Evolutionary conservation across 2,797 vertebrate genomes (phyloP).

Genomic region (Xiphorhynchus erythropygius): DNA sequence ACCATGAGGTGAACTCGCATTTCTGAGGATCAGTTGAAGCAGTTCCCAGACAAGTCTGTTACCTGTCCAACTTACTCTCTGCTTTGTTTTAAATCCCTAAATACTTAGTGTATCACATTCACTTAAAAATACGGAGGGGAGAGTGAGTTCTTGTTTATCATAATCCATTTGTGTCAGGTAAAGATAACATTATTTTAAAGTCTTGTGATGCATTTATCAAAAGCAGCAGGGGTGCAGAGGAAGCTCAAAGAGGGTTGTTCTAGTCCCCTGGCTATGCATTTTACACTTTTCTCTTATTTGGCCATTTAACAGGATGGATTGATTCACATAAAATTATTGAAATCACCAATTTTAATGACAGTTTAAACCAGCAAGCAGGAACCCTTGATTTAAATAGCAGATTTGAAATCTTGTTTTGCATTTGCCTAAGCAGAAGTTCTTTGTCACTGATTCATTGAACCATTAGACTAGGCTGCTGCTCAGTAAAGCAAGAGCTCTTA

Average conservation of each 20-base stretch:
- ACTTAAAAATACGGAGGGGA: background rate
- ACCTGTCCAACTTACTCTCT: background rate
- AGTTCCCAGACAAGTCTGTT: background rate
- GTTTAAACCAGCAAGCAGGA: background rate
- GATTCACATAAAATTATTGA: background rate
- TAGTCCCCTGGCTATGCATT: background rate
- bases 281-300: background rate
- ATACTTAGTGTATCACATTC: background rate
- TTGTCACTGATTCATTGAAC: background rate
- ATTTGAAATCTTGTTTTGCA: slow-evolving; percentile 2
- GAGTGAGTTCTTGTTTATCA: background rate
- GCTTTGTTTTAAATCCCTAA: background rate
- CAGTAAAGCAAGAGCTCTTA: background rate
- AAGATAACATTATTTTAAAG: background rate
- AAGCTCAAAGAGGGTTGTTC: background rate
- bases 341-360: background rate
- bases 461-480: background rate
- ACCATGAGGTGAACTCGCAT: background rate
- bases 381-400: background rate
- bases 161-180: background rate
- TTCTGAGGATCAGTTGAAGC: background rate
- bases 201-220: background rate
- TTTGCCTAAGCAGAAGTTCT: background rate
- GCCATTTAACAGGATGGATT: background rate
- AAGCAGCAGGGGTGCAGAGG: background rate